phyloP scores from a whole-genome alignment of 2,113 vertebrate genomes.

The Ciconia maguari region DNA sequence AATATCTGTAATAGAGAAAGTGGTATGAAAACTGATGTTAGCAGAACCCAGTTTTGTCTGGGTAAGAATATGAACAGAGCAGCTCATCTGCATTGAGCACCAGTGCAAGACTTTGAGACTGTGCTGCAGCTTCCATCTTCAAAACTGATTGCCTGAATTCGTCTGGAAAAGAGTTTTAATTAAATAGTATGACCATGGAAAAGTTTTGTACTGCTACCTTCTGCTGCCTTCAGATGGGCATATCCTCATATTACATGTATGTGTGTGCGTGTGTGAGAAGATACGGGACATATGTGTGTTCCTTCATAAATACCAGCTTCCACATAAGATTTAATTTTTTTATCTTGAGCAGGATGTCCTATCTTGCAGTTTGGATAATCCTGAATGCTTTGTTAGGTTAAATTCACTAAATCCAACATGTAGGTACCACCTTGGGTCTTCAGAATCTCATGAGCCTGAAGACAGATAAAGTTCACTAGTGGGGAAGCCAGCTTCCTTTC shows the following conservation, averaged over 20 bases:
- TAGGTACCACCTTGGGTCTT: neutral
- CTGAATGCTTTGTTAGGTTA: neutral
- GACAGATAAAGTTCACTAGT: neutral
- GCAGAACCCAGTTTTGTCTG: neutral
- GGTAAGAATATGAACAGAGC: neutral
- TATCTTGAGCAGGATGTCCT: neutral
- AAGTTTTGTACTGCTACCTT: neutral
- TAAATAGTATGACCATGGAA: neutral
- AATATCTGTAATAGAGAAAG: neutral
- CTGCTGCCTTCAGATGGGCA: neutral
- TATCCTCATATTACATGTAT: neutral
- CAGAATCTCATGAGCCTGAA: neutral
- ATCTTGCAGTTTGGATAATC: neutral
- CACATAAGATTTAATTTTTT: rapidly evolving
- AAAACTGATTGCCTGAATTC: neutral
- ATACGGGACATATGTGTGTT: neutral
- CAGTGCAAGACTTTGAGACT: neutral
- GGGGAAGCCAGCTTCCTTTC: neutral
- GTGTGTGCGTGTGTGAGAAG: neutral
- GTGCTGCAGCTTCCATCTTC: neutral
- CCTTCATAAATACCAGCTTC: neutral
- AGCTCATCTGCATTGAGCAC: neutral
- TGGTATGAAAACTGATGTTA: neutral
- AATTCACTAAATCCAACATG: neutral
- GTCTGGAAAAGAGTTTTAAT: neutral